Percentiles rank a stretch among this genome's conserved stretches.
Evolutionary conservation across 2,113 vertebrate genomes (phyloP).

Genomic region (Charadrius vociferus): DNA sequence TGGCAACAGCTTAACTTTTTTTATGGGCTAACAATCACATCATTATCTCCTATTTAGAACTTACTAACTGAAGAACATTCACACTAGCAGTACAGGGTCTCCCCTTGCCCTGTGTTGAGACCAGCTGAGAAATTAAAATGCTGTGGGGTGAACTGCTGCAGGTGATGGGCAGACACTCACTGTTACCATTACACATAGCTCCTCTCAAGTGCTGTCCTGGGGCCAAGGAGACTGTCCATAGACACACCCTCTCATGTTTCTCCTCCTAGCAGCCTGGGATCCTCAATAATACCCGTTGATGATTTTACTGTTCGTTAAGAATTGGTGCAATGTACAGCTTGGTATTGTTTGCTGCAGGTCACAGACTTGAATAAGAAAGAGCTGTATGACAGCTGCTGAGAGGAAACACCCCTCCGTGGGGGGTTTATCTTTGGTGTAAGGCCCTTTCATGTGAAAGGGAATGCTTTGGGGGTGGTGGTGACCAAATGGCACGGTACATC

Average conservation of each 20-base stretch:
- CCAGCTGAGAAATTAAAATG: neutral
- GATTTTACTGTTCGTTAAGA: neutral
- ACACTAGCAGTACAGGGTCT: neutral
- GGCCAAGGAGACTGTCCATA: too few species aligned
- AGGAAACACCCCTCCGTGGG: neutral
- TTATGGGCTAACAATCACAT: neutral
- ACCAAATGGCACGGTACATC: neutral
- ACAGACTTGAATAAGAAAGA: neutral
- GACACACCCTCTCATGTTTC: rapidly evolving
- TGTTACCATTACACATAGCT: neutral
- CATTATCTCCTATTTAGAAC: neutral
- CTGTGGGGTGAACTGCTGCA: neutral
- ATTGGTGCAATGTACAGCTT: neutral
- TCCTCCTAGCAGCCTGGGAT: neutral
- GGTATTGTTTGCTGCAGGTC: neutral
- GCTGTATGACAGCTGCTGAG: neutral
- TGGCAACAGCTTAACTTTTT: neutral
- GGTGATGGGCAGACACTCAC: neutral
- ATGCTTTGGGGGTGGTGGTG: too few species aligned
- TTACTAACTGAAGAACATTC: neutral
- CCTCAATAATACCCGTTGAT: rapidly evolving
- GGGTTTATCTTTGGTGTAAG: neutral
- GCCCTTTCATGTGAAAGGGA: neutral
- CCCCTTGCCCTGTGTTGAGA: neutral
- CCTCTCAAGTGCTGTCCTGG: neutral